Percentiles rank a stretch among this genome's conserved stretches.
These are phyloP conservation scores for Magallana nippona DNA, from an alignment of 2,888 invertebrate species.

Conservation along the genomic window DNA sequence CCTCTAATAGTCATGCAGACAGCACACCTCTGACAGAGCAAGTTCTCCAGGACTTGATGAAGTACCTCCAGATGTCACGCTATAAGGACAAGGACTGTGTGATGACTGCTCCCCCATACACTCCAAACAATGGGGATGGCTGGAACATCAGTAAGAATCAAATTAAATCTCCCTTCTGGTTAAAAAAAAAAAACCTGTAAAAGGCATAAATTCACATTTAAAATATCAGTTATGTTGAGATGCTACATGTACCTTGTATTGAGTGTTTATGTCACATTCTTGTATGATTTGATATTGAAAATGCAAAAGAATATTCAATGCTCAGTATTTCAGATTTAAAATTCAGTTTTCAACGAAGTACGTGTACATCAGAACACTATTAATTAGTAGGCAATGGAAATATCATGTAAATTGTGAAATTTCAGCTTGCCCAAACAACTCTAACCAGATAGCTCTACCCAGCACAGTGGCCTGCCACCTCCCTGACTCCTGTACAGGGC, in stretches of 20 bases:
- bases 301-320: too few relatives aligned
- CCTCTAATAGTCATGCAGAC: constrained; percentile 39
- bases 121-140: constrained; percentile 17
- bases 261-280: too few relatives aligned
- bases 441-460: constrained; percentile 30
- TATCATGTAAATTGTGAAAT: neutral
- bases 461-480: constrained; percentile 37
- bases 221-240: too few relatives aligned
- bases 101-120: constrained; percentile 12
- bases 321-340: too few relatives aligned
- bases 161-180: too few relatives aligned
- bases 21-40: constrained; percentile 36
- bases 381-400: neutral
- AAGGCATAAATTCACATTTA: too few relatives aligned
- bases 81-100: constrained; percentile 37
- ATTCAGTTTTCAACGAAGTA: too few relatives aligned
- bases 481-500: constrained; percentile 21
- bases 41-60: constrained; percentile 48
- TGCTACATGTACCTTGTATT: too few relatives aligned
- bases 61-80: constrained; percentile 36
- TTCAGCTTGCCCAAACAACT: constrained; percentile 42
- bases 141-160: constrained; percentile 34
- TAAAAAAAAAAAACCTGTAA: too few relatives aligned
- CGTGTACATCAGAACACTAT: too few relatives aligned
- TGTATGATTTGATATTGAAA: too few relatives aligned